Evolutionary conservation across 2,888 invertebrate species (phyloP), one percentile per base, ranked within the genome.

Genomic region (Eupithecia abbreviata): DNA sequence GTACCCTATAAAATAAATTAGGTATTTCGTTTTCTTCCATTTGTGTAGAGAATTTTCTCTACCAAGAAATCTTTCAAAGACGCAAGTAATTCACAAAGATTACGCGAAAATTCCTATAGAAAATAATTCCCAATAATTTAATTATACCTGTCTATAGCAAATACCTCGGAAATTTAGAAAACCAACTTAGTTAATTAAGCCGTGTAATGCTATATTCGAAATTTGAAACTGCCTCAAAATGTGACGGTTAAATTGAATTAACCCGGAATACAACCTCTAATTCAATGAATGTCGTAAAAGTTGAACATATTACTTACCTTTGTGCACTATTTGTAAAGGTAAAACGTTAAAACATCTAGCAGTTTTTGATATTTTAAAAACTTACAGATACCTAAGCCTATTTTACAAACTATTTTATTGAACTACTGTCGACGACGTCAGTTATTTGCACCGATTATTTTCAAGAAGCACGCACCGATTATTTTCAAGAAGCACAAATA

Each of bases 171-270:
- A 45, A 43, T 68, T 68, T n/a, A 42, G 43, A 43, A 13, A 43
- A 68, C 43, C 43, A 45, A 45, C 9, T 45, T 73, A 74, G 74
- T 77, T 72, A 74, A 45, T 74, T 72, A 62, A 70, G 58, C 45
- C 67, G 67, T 51, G 51, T 73, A 73, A 71, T 73, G 73, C 71
- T 42, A 68, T 49, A 69, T 65, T 12, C 62, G 12, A 42, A 66
- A 66, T 42, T 66, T 43, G 7, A 72, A 71, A 65, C 72, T 69
- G 58, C 30, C 45, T 70, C 65, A 43, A 30, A 75, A 76, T 73
- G 58, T 73, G 45, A 71, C 45, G 45, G 12, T 9, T 62, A 67
- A 76, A 76, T 73, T 73, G 42, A 71, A 51, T 76, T 73, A 71
- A 13, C 65, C 18, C 62, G 30, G 72, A 70, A 65, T 70, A 73